phyloP scores from a whole-genome alignment of 2,888 invertebrate species.

The Hyles lineata region DNA sequence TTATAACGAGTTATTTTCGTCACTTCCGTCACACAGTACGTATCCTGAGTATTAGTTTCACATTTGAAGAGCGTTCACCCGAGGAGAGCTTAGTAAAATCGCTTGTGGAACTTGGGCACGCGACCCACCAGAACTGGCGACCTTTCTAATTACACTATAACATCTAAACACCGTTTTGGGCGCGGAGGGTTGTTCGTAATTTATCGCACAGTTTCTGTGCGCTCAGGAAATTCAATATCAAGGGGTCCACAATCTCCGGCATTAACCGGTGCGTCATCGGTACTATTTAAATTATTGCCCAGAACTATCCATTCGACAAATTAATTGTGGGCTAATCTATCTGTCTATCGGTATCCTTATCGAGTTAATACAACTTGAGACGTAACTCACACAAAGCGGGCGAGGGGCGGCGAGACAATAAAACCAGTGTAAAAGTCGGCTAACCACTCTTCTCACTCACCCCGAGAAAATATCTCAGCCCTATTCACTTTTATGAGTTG shows the following conservation, averaged over 20 bases:
- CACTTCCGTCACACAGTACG: constrained; percentile 43
- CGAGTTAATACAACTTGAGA: constrained; percentile 24
- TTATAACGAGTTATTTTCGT: constrained; percentile 39
- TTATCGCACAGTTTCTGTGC: constrained; percentile 69
- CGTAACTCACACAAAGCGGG: constrained; percentile 65
- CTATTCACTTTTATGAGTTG: constrained; percentile 73
- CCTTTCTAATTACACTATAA: constrained; percentile 66
- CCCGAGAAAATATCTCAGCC: constrained; percentile 65
- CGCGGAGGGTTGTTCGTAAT: constrained; percentile 66
- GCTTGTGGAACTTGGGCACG: constrained; percentile 42
- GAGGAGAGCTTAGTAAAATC: constrained; percentile 45
- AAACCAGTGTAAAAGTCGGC: constrained; percentile 81
- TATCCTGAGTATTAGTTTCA: constrained; percentile 44
- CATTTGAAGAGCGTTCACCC: constrained; percentile 52
- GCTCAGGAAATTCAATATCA: constrained; percentile 75
- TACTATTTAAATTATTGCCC: constrained; percentile 71
- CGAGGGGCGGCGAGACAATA: constrained; percentile 76
- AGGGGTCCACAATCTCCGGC: constrained; percentile 64
- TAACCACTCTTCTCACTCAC: constrained; percentile 69
- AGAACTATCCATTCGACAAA: constrained; percentile 62
- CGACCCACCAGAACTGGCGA: constrained; percentile 53
- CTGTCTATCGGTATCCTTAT: constrained; percentile 35
- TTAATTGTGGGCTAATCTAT: constrained; percentile 39
- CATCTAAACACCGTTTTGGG: constrained; percentile 67
- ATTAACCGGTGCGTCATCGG: constrained; percentile 70